Conservation (phyloP, 2,888 invertebrate species). For the Cyclophora albipunctata region DNA sequence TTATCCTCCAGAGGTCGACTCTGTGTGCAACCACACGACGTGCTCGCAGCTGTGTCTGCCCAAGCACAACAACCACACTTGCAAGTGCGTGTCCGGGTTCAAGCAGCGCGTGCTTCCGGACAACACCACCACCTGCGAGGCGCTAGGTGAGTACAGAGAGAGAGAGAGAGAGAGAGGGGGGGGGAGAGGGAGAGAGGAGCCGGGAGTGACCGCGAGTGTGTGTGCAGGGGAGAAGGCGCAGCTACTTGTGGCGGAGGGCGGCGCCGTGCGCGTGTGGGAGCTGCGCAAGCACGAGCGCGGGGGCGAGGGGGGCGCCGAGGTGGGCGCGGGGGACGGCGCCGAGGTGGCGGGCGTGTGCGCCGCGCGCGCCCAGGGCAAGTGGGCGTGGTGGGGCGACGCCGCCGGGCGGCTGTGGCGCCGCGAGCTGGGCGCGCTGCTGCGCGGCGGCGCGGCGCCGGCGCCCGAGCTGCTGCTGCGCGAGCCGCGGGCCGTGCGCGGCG, state of each 20-base stretch:
- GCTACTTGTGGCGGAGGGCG: constrained; percentile 79
- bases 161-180: no score
- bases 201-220: constrained; percentile 28
- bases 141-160: constrained; percentile 46
- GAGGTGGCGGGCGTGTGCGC: constrained; percentile 22
- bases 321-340: not conserved
- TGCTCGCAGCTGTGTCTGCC: constrained; percentile 87
- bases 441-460: constrained; percentile 8
- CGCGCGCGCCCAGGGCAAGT: constrained; percentile 34
- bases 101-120: constrained; percentile 61
- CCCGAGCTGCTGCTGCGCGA: constrained; percentile 54
- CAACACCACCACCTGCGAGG: constrained; percentile 66
- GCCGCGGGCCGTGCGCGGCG: constrained; percentile 80
- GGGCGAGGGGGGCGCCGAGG: constrained; percentile 12
- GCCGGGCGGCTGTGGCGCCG: constrained; percentile 32
- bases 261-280: constrained; percentile 76
- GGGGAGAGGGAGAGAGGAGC: no score
- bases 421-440: constrained; percentile 14
- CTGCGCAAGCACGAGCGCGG: constrained; percentile 71
- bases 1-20: constrained; percentile 23
- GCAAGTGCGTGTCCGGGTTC: constrained; percentile 79
- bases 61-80: constrained; percentile 52
- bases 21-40: constrained; percentile 79
- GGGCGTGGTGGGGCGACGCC: constrained; percentile 56
- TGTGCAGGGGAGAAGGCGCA: constrained; percentile 71